Base-by-base conservation (phyloP, 2,888 invertebrate genomes). In the Tenthredo scrophulariae region DNA sequence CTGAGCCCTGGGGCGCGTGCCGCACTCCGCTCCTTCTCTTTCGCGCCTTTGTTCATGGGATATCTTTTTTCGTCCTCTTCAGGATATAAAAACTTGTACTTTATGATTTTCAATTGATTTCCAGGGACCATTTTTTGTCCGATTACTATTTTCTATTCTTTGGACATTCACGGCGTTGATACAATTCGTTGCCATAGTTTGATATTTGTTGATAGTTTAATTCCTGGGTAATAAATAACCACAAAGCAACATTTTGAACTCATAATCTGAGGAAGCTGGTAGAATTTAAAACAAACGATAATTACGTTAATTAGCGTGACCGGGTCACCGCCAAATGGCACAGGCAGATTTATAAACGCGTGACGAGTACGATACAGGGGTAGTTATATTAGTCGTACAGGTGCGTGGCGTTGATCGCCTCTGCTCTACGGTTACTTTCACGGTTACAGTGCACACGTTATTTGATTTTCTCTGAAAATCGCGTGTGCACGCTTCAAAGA, bases 1-100 rank as follows among this genome's bases (percentile, higher is more conserved):
- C 86, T 89, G 87, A 88, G 84, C 88, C 88, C 85, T 87, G 86
- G 67, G 89, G 90, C 88, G 89, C 90, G 90, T 89, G 90, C 88
- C 89, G 85, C 84, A 75, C 84, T 86, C 86, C 46, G 33, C 46
- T 65, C 46, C 65, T 79, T 84, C 40, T 77, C 86, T 86, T 86
- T 87, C 84, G 84, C 83, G 82, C 82, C 46, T 50, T 33, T 85
- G 84, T 79, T 70, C 50, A 18, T 3, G 18, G 26, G 10, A 74
- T 29, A 77, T 77, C 29, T 40, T 77, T 54, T 29, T 50, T 18
- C 75, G 18, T 7, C 50, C 29, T 62, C 10, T 54, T 43, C 22
- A 74, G 43, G 72, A 67, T 67, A 67, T 29, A 18, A 7, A 33
- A 67, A 67, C 13, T 33, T 33, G 29, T 67, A 67, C 7, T 67